phyloP scores from a whole-genome alignment of 1,140 invertebrate species.

The Caenorhabditis remanei region DNA sequence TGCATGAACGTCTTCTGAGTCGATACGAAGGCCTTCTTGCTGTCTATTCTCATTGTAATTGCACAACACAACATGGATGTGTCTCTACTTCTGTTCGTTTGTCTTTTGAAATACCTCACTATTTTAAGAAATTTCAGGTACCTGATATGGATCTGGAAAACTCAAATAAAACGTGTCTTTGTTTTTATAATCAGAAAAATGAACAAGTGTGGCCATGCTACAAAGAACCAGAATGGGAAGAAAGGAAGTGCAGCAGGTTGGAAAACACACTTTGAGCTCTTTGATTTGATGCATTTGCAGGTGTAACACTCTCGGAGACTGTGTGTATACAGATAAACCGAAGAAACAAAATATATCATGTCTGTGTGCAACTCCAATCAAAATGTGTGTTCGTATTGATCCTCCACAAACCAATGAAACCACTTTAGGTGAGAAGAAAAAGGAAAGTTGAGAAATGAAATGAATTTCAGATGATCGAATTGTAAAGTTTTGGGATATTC shows the following conservation, averaged over 20 bases:
- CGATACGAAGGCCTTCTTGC: constrained; percentile 65
- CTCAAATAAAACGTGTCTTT: constrained; percentile 69
- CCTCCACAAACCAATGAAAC: constrained; percentile 62
- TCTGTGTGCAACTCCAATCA: constrained; percentile 72
- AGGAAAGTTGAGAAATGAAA: background rate
- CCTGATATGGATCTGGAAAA: constrained; percentile 27
- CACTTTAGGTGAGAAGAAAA: constrained; percentile 14
- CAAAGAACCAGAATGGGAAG: constrained; percentile 69
- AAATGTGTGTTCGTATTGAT: constrained; percentile 77
- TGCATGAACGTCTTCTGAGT: constrained; percentile 63
- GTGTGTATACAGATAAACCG: constrained; percentile 67
- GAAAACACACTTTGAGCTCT: background rate
- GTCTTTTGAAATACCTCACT: background rate
- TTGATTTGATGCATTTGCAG: constrained; percentile 36
- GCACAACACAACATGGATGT: constrained; percentile 53
- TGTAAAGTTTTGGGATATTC: constrained; percentile 75
- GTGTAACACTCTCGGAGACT: constrained; percentile 71
- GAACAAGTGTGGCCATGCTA: constrained; percentile 75
- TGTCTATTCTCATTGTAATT: constrained; percentile 64
- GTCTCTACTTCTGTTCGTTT: background rate
- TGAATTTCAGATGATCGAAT: constrained; percentile 67
- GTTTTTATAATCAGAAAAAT: constrained; percentile 76
- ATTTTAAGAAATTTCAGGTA: background rate
- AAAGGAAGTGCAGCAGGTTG: constrained; percentile 70
- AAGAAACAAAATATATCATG: constrained; percentile 69